Evolutionary conservation across 2,888 invertebrate species (phyloP).

Genomic region (Agrotis segetum): DNA sequence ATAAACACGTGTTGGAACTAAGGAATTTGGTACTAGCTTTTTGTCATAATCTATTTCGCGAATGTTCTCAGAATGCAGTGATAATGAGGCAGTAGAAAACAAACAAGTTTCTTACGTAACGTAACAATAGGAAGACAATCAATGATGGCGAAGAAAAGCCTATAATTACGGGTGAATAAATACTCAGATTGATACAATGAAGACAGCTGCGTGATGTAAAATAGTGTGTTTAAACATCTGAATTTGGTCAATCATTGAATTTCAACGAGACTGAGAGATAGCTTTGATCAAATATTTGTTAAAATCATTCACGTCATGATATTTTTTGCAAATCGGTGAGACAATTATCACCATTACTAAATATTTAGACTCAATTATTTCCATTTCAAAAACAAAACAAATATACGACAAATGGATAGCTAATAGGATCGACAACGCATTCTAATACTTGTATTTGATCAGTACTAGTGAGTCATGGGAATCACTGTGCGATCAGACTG

Average conservation of each 20-base stretch:
- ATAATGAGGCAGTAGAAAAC: conserved; percentile 43
- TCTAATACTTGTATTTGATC: conserved; percentile 10
- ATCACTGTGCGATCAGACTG: conserved; percentile 37
- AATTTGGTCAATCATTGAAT: neutral
- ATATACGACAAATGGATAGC: conserved; percentile 8
- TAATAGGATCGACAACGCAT: neutral
- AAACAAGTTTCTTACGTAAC: conserved; percentile 37
- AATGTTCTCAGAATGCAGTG: conserved; percentile 43
- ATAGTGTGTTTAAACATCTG: neutral
- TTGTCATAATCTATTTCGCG: conserved; percentile 37
- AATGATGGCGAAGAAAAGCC: conserved; percentile 30
- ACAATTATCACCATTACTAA: conserved; percentile 16
- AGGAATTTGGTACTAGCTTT: conserved; percentile 51
- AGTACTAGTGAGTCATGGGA: conserved; percentile 27
- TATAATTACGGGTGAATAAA: conserved; percentile 38
- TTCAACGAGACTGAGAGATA: neutral
- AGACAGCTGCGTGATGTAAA: conserved; percentile 1
- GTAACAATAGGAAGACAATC: conserved; percentile 50
- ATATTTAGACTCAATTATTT: neutral
- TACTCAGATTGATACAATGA: conserved; percentile 24
- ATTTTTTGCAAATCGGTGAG: neutral
- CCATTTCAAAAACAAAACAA: neutral
- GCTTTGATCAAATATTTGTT: neutral
- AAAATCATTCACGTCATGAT: conserved; percentile 6
- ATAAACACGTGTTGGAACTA: conserved; percentile 64